A percentile compares a stretch with the other conserved stretches of the same genome.
phyloP scores from a whole-genome alignment of 2,113 vertebrate species.

The Ginglymostoma cirratum region DNA sequence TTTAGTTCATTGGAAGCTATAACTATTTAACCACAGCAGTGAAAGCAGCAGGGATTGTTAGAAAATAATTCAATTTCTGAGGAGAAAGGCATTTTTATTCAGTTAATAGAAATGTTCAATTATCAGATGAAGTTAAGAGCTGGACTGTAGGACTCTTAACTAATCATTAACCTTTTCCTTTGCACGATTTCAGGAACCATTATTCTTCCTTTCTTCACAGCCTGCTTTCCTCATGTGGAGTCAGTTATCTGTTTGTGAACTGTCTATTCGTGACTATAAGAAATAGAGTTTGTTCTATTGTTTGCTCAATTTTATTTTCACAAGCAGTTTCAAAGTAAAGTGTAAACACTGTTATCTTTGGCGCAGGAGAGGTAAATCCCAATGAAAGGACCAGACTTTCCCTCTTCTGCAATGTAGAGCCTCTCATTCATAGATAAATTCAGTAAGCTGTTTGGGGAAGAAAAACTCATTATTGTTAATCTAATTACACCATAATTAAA shows the following conservation, averaged over 20 bases:
- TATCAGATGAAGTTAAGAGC: not conserved
- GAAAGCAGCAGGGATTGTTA: not conserved
- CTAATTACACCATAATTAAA: not conserved
- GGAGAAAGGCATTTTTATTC: not conserved
- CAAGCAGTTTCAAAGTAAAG: not conserved
- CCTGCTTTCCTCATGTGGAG: not conserved
- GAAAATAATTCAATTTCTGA: not conserved
- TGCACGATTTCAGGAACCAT: not conserved
- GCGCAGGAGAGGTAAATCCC: no score
- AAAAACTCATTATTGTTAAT: not conserved
- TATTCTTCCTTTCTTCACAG: conserved; percentile 24
- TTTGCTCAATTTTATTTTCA: not conserved
- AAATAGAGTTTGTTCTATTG: conserved; percentile 6
- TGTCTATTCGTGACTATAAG: not conserved
- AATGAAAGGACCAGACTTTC: not conserved
- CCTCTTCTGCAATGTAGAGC: not conserved
- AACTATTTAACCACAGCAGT: not conserved
- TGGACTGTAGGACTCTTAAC: not conserved
- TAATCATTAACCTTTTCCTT: conserved; percentile 36
- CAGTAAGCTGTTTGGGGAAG: not conserved
- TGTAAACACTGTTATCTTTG: conserved; percentile 28
- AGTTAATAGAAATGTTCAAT: not conserved
- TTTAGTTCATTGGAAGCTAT: not conserved
- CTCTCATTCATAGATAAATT: conserved; percentile 25
- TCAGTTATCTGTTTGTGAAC: not conserved